Evolutionary conservation across 2,113 vertebrate genomes (phyloP).

Genomic region (Sterrhoptilus dennistouni): DNA sequence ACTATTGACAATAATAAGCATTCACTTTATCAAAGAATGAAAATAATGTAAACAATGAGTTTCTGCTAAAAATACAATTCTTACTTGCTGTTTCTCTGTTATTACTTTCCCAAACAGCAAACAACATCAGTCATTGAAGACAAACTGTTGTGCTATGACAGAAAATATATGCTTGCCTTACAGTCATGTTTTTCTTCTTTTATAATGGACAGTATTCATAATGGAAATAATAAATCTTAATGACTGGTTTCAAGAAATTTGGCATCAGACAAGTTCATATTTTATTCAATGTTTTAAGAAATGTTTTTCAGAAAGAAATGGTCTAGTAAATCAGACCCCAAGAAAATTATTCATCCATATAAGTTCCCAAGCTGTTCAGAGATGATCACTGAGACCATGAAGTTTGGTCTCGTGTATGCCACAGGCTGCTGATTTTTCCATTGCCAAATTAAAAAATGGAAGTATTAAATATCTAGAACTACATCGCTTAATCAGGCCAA

Average conservation of each 20-base stretch:
- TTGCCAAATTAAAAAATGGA: not conserved
- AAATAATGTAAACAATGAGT: not conserved
- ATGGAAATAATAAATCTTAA: constrained; percentile 68
- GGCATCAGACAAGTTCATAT: constrained; percentile 33
- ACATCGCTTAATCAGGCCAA: not conserved
- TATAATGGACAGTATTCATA: constrained; percentile 64
- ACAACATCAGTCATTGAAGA: constrained; percentile 64
- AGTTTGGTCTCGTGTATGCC: not conserved
- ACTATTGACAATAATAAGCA: not conserved
- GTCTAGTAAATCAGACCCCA: not conserved
- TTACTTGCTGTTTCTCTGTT: constrained; percentile 47
- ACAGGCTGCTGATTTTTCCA: not conserved
- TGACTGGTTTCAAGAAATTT: constrained; percentile 46
- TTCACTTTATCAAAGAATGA: not conserved
- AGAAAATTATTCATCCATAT: not conserved
- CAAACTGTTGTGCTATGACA: constrained; percentile 63
- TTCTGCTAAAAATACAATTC: constrained; percentile 31
- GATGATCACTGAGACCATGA: not conserved
- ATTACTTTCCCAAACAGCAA: constrained; percentile 49
- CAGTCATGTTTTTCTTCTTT: constrained; percentile 64
- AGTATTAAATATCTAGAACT: not conserved
- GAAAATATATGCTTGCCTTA: constrained; percentile 68
- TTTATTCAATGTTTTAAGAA: constrained; percentile 49
- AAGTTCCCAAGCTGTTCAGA: not conserved
- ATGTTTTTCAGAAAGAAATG: not conserved